Evolutionary conservation across 2,797 vertebrate genomes (phyloP).

Genomic region (Chrosomus eos): DNA sequence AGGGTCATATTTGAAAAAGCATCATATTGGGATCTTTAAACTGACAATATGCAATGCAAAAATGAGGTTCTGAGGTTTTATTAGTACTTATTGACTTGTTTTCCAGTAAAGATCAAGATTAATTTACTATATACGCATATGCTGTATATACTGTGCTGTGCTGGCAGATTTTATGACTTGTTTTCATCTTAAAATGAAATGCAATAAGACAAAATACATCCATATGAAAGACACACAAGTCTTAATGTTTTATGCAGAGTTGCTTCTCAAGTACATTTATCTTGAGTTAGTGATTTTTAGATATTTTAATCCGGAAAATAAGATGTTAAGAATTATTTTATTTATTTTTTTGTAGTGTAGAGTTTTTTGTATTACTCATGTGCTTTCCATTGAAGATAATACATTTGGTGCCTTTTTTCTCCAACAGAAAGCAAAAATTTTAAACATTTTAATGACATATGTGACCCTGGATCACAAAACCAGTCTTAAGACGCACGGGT

Average conservation of each 20-base stretch:
- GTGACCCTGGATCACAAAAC: too few species aligned
- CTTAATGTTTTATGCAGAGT: background rate
- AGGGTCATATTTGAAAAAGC: background rate
- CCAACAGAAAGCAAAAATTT: too few species aligned
- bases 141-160: too few species aligned
- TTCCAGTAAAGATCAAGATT: background rate
- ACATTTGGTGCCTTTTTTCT: background rate
- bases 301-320: background rate
- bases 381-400: background rate
- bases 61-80: background rate
- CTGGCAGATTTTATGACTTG: too few species aligned
- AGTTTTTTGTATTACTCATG: too few species aligned
- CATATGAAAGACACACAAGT: background rate
- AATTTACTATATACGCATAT: background rate
- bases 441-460: background rate
- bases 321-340: too few species aligned
- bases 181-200: too few species aligned
- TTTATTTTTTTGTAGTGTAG: too few species aligned
- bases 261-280: background rate
- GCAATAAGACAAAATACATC: background rate
- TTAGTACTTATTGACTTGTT: background rate
- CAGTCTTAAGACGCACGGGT: too few species aligned
- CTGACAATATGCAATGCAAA: background rate
- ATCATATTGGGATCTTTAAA: background rate
- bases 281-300: background rate